Base-by-base conservation (phyloP, 2,797 vertebrate genomes). In the Gymnodraco acuticeps region DNA sequence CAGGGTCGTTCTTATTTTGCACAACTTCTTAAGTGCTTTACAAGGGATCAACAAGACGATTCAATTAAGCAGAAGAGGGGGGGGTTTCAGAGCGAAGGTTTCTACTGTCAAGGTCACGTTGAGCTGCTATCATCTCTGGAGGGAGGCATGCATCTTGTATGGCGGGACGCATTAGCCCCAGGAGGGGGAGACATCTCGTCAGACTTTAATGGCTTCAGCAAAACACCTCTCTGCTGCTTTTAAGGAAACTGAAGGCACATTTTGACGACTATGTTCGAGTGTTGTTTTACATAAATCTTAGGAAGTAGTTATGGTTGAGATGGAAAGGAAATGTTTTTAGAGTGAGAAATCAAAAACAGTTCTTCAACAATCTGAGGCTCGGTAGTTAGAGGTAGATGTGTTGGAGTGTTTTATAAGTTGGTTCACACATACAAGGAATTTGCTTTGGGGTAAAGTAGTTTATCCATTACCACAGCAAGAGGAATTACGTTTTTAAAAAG, bases 41-140 rank as follows among this genome's bases (percentile, higher is more conserved):
- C 78, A 20, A 64, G 48, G 46, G 16, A 64, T 71, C 64, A 65
- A 41, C 42, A 41, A 68, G 65, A 77, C 16, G 10, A 73, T 69
- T 75, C 9, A 75, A 75, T 83, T 78, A 64, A 80, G 33, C 1
- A 38, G 33, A 8, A 65, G 33, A 2, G 33, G 64, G 19, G 33
- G 11, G 52, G 55, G 23, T 61, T 53, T 78, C 4, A 67, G 15
- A 43, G 43, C 2, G 3, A 16, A 14, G 23, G 12, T 38, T 58
- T 73, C 17, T 50, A n/a, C 53, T 47, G 47, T 73, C 84, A 91
- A 89, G 81, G 83, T 85, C 78, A 81, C 60, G 63, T 19, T n/a
- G 50, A 82, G 73, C 54, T 45, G 43, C 58, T 76, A 12, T 13
- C 55, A 43, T 68, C 59, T 76, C 47, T 31, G 10, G 64, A 83